Evolutionary conservation across 2,113 vertebrate species (phyloP).

Genomic region (Malurus elegans): DNA sequence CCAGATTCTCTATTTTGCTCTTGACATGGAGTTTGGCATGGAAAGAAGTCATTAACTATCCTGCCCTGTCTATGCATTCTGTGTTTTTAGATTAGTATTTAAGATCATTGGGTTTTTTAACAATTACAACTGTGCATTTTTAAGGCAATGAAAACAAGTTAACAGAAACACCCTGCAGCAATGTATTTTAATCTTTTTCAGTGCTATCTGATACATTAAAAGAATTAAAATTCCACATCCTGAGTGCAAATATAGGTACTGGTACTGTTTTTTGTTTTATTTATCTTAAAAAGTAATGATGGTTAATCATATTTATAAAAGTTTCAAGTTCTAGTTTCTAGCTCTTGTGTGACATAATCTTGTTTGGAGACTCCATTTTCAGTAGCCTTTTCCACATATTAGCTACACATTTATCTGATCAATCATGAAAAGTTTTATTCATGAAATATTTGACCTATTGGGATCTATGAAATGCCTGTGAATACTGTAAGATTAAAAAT

Average conservation of each 20-base stretch:
- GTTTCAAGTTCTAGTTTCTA: neutral
- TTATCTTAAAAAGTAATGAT: neutral
- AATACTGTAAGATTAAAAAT: neutral
- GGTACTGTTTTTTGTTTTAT: neutral
- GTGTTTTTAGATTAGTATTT: neutral
- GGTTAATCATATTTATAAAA: neutral
- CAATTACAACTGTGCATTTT: neutral
- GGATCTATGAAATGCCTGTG: neutral
- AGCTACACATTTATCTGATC: neutral
- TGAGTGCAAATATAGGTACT: neutral
- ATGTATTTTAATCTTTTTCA: neutral
- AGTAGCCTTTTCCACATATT: neutral
- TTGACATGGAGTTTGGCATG: neutral
- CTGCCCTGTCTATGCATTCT: neutral
- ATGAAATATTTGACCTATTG: neutral
- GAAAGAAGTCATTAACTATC: neutral
- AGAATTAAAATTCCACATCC: neutral
- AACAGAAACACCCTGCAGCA: neutral
- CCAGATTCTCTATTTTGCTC: neutral
- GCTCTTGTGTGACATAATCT: neutral
- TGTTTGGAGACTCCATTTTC: neutral
- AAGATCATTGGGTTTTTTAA: neutral
- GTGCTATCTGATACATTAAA: neutral
- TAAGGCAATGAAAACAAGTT: neutral
- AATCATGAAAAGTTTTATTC: neutral